These are phyloP conservation scores for Lepidocolaptes lacrymiger DNA, from an alignment of 2,797 vertebrate species.

Conservation along the genomic window DNA sequence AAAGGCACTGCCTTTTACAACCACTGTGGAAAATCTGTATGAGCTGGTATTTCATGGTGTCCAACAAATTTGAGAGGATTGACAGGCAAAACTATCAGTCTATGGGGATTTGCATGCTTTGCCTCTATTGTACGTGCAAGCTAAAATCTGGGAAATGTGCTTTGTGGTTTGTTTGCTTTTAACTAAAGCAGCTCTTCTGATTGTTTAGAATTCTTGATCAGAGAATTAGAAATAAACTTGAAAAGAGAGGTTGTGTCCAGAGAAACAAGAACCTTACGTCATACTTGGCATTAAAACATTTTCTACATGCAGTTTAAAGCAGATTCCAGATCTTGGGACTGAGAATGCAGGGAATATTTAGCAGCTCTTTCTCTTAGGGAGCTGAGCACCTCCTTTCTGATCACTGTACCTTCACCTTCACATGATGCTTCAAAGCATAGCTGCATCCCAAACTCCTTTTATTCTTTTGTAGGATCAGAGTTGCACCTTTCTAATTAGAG, in stretches of 20 bases:
- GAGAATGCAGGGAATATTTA: background rate
- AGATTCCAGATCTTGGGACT: background rate
- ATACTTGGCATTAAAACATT: background rate
- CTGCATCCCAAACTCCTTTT: background rate
- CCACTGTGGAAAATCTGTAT: accelerated
- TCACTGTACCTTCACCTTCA: background rate
- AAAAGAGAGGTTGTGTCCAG: background rate
- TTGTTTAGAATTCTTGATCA: background rate
- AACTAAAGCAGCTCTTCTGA: background rate
- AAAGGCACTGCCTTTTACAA: background rate
- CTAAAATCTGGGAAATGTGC: background rate
- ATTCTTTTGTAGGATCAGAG: background rate
- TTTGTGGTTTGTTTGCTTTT: background rate
- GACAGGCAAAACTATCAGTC: background rate
- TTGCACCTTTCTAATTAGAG: background rate
- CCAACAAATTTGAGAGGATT: background rate
- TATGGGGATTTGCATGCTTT: background rate
- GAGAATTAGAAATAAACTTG: background rate
- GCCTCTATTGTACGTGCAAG: background rate
- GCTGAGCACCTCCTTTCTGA: background rate
- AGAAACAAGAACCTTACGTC: background rate
- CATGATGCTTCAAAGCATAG: background rate
- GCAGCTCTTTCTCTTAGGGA: background rate
- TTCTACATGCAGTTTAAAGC: background rate
- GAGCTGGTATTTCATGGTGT: background rate